Base-by-base conservation (phyloP, 2,797 vertebrate species). In the Sebastes vulpes region DNA sequence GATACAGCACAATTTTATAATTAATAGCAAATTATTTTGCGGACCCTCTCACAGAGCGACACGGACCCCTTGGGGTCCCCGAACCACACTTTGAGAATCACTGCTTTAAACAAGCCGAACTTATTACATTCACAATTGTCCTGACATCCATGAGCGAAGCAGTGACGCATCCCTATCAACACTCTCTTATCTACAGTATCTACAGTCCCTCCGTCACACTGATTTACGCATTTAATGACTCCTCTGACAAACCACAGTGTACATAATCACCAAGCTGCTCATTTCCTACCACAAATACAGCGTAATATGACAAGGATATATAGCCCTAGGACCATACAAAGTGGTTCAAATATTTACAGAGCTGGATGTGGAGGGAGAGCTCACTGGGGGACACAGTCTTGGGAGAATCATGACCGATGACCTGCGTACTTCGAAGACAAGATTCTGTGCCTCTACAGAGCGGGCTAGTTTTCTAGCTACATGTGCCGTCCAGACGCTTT, bases 401-500 rank as follows among this genome's bases (percentile, higher is more conserved):
- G 79, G 81, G 86, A 89, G 84, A 89, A 71, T 79, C 28, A 1
- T 77, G 88, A 85, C 84, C 81, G 14, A 77, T 79, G 88, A 92
- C 81, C 77, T 85, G 56, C 26, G 4, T 9, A 72, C 54, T 75
- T 65, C 16, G 35, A 61, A 73, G 75, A 11, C 23, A 9, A 63
- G 32, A 20, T 53, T 81, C 71, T 21, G 42, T 16, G 50, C 59
- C 66, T 72, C 54, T 6, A n/a, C 32, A 4, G 59, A 65, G 64
- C 1, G 3, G 21, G 12, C 10, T 9, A 11, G 46, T 75, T 76
- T 58, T 75, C 71, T 52, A 52, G 67, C 53, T 57, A 75, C 87
- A 92, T 90, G 75, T 92, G 92, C 65, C 3, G 42, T 57, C 82
- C 92, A 93, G 89, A 84, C 81, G 2, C 57, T 75, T 21, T 61